Percentiles rank a stretch among this genome's conserved stretches.
phyloP scores from a whole-genome alignment of 2,113 vertebrate species.

The Labeo catla region DNA sequence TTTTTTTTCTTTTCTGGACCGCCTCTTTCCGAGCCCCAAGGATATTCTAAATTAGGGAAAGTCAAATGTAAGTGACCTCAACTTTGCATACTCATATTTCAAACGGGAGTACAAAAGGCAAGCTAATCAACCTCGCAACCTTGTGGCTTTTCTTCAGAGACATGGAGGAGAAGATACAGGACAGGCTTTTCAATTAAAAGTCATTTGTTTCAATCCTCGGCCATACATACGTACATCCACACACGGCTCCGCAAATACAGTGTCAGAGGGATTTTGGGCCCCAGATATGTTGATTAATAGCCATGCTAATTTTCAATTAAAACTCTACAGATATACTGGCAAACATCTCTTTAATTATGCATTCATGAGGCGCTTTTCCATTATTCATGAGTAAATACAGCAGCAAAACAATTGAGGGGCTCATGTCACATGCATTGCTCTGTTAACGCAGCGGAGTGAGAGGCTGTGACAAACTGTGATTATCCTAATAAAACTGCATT shows the following conservation, averaged over 20 bases:
- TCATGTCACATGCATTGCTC: constrained; percentile 55
- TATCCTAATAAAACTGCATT: constrained; percentile 63
- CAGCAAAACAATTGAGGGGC: neutral
- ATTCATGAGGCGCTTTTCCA: constrained; percentile 34
- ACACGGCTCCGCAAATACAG: neutral
- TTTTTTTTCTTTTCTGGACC: neutral
- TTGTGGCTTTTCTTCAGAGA: constrained; percentile 40
- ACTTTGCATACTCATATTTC: constrained; percentile 65
- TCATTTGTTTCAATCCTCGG: constrained; percentile 31
- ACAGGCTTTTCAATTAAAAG: constrained; percentile 21
- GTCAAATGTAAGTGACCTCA: constrained; percentile 68
- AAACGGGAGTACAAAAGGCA: constrained; percentile 59
- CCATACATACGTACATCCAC: neutral
- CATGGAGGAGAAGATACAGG: neutral
- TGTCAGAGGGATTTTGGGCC: constrained; percentile 3
- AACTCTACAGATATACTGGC: constrained; percentile 42
- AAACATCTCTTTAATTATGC: constrained; percentile 42
- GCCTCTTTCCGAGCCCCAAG: constrained; percentile 40
- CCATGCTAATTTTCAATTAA: constrained; percentile 49
- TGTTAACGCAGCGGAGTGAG: constrained; percentile 72
- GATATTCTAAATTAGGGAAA: constrained; percentile 63
- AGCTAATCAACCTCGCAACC: constrained; percentile 51
- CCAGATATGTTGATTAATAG: constrained; percentile 52
- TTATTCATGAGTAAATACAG: constrained; percentile 43
- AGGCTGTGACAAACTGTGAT: constrained; percentile 68